Conservation (phyloP, 2,888 invertebrate species). For the Leptinotarsa peninsularis region DNA sequence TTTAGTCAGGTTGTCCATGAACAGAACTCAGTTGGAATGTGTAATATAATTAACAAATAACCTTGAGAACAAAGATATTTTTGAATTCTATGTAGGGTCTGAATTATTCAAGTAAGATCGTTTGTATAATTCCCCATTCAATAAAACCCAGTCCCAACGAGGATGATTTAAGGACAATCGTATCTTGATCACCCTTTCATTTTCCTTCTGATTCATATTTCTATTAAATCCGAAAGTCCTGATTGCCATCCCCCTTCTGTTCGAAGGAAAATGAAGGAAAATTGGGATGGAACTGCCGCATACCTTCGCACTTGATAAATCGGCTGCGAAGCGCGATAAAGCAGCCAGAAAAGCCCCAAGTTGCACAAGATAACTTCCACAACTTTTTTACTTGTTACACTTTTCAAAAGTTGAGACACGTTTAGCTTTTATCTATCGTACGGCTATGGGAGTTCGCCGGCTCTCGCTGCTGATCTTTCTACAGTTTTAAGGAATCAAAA, state of each 20-base stretch:
- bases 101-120: too few relatives aligned
- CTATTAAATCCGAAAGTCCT: background rate
- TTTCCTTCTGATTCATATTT: conserved; percentile 5
- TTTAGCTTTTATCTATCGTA: conserved; percentile 38
- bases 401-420: conserved; percentile 43
- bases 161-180: conserved; percentile 1
- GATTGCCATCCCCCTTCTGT: conserved; percentile 14
- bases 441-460: conserved; percentile 17
- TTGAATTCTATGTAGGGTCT: too few relatives aligned
- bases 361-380: conserved; percentile 43
- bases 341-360: conserved; percentile 39
- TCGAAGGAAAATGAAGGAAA: conserved; percentile 21
- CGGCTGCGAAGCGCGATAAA: conserved; percentile 39
- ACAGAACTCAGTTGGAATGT: too few relatives aligned
- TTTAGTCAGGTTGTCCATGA: too few relatives aligned
- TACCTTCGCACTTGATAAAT: conserved; percentile 42
- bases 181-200: conserved; percentile 8
- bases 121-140: background rate
- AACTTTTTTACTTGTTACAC: conserved; percentile 47
- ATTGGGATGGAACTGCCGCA: conserved; percentile 30
- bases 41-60: too few relatives aligned
- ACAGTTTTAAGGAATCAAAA: conserved; percentile 36
- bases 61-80: too few relatives aligned
- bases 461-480: conserved; percentile 37
- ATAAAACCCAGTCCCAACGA: background rate